phyloP scores from a whole-genome alignment of 2,797 vertebrate genomes.

The Thamnophis elegans region DNA sequence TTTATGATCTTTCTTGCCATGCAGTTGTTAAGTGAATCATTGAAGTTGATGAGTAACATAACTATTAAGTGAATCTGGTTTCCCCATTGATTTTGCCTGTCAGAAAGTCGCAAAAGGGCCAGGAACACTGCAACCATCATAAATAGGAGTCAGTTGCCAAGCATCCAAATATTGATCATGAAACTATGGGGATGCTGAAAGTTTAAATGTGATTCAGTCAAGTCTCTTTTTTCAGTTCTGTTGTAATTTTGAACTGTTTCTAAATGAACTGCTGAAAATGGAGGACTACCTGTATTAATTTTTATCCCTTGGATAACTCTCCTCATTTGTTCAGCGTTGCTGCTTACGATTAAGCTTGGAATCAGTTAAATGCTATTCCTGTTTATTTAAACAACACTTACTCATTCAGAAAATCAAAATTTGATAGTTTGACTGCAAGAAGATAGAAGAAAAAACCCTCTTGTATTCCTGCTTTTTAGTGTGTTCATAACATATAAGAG shows the following conservation, averaged over 20 bases:
- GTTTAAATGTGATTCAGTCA: background rate
- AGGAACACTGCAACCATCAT: background rate
- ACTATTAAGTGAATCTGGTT: background rate
- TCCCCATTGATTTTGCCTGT: background rate
- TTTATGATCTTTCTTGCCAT: background rate
- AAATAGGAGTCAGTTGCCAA: background rate
- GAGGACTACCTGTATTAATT: background rate
- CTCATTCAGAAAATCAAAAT: background rate
- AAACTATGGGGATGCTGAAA: background rate
- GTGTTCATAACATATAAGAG: background rate
- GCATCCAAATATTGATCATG: background rate
- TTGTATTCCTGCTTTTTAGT: background rate
- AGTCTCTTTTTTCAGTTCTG: background rate
- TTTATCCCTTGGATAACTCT: background rate
- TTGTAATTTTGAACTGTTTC: background rate
- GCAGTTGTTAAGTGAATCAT: background rate
- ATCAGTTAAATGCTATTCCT: background rate
- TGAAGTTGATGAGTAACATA: background rate
- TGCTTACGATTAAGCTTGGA: background rate
- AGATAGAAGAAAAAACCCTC: background rate
- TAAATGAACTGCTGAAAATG: background rate
- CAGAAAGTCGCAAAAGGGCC: background rate
- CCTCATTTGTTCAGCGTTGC: background rate
- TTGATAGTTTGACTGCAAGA: background rate
- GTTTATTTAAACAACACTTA: background rate